Percentiles rank a stretch among this genome's conserved stretches.
These are phyloP conservation scores for Nipponia nippon DNA, from an alignment of 2,113 vertebrate genomes.

Conservation along the genomic window DNA sequence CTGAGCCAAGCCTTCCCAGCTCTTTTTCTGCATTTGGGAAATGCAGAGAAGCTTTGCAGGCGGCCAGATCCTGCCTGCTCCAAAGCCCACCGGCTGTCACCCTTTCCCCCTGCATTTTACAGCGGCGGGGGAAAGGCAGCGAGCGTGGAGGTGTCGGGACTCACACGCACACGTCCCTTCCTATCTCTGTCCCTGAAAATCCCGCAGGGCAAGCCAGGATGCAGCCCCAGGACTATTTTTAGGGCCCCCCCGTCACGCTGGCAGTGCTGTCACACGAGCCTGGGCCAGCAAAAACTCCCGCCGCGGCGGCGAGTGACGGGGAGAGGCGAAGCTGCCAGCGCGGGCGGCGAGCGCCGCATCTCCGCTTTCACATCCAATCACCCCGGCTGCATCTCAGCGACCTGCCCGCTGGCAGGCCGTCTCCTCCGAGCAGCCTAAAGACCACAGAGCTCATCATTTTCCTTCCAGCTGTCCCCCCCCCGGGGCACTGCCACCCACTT, in stretches of 20 bases:
- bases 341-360: neutral
- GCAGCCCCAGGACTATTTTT: neutral
- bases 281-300: neutral
- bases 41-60: neutral
- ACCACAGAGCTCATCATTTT: conserved; percentile 20
- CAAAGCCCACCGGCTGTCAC: neutral
- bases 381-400: neutral
- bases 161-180: neutral
- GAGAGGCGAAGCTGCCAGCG: neutral
- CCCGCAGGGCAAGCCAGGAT: neutral
- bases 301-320: neutral
- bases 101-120: fast-evolving
- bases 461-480: neutral
- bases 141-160: neutral
- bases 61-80: neutral
- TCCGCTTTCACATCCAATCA: conserved; percentile 49
- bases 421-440: neutral
- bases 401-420: neutral
- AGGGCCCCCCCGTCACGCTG: fast-evolving
- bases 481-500: neutral
- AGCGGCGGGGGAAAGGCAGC: neutral
- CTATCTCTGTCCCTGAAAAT: neutral
- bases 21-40: neutral
- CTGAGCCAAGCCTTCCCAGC: neutral
- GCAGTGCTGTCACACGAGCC: neutral